Conservation (phyloP, 1,140 invertebrate genomes). For the Drosophila arawakana region DNA sequence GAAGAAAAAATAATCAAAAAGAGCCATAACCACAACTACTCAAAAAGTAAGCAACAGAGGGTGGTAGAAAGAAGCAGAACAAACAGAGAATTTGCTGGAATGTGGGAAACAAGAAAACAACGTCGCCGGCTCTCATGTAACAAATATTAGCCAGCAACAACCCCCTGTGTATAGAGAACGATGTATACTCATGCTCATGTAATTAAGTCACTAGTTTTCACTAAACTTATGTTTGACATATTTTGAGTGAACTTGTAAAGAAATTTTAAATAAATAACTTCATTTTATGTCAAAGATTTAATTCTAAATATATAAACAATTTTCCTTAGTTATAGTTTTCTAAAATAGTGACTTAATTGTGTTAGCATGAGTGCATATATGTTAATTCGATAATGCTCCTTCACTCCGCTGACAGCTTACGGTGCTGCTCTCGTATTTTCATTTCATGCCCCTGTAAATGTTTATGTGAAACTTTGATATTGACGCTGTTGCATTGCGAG, state of each 20-base stretch:
- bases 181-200: no score
- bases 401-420: conserved; percentile 30
- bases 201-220: no score
- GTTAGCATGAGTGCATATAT: conserved; percentile 41
- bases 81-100: conserved; percentile 66
- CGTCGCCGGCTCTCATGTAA: conserved; percentile 50
- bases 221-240: no score
- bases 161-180: conserved; percentile 20
- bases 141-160: conserved; percentile 56
- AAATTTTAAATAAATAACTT: no score
- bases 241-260: no score
- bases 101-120: conserved; percentile 61
- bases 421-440: conserved; percentile 14
- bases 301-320: no score
- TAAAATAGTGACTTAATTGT: no score
- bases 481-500: conserved; percentile 66
- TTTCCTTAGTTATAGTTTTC: no score
- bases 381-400: conserved; percentile 52
- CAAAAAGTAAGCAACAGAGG: conserved; percentile 40
- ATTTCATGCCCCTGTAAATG: conserved; percentile 52
- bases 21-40: conserved; percentile 16
- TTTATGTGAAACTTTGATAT: conserved; percentile 40
- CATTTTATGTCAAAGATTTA: no score
- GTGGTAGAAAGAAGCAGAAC: conserved; percentile 19
- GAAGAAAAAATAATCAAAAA: conserved; percentile 1